Percentiles rank a stretch among this genome's conserved stretches.
Conservation (phyloP, 1,140 invertebrate genomes). For the Metaphire vulgaris region DNA sequence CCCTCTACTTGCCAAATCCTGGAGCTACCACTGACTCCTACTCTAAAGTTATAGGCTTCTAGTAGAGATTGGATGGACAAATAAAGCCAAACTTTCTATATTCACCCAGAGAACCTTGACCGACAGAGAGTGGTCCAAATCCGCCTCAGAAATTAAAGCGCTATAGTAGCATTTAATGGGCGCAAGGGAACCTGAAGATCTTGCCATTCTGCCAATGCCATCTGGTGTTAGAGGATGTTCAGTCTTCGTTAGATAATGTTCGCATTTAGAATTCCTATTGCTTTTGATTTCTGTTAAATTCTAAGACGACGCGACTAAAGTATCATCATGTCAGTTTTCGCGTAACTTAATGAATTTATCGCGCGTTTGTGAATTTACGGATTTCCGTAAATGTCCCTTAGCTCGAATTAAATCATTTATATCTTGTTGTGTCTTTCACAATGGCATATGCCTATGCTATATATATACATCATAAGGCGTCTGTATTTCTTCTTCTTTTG, state of each 20-base stretch:
- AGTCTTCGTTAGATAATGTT: not conserved
- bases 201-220: not conserved
- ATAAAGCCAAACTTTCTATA: no score
- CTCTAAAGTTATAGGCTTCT: no score
- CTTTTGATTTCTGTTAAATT: not conserved
- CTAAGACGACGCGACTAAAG: not conserved
- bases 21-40: no score
- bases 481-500: not conserved
- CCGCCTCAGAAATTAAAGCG: no score
- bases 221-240: not conserved
- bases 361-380: not conserved
- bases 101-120: no score
- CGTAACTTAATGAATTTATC: not conserved
- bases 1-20: no score
- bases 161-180: no score
- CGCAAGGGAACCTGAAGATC: not conserved
- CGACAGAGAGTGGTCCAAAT: no score
- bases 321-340: not conserved
- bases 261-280: not conserved
- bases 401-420: not conserved
- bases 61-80: no score
- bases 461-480: not conserved
- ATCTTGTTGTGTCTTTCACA: not conserved
- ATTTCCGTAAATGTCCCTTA: not conserved
- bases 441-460: not conserved